phyloP scores from a whole-genome alignment of 1,140 invertebrate species.

The Camponotus vicinus region DNA sequence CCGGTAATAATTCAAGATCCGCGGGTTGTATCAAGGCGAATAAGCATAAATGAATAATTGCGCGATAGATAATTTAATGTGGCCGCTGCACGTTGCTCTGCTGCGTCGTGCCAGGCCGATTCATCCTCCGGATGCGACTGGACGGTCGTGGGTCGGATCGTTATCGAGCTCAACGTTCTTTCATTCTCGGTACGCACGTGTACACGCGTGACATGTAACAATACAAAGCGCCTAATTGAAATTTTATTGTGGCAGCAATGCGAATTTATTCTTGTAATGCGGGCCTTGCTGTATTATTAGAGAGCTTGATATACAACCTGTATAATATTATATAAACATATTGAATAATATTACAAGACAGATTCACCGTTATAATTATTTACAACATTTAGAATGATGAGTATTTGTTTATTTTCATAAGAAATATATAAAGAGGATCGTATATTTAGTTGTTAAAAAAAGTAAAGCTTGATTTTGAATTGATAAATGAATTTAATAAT shows the following conservation, averaged over 20 bases:
- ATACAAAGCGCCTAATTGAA: conserved; percentile 22
- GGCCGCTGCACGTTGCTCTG: conserved; percentile 69
- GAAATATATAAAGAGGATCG: neutral
- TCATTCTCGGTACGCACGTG: conserved; percentile 55
- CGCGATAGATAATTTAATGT: conserved; percentile 84
- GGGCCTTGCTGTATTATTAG: neutral
- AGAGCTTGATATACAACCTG: neutral
- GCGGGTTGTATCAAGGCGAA: conserved; percentile 83
- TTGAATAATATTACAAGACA: neutral
- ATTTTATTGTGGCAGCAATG: conserved; percentile 31
- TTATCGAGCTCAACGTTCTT: conserved; percentile 68
- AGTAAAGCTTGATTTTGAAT: neutral
- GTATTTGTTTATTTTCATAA: neutral
- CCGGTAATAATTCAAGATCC: conserved; percentile 85
- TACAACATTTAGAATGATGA: neutral
- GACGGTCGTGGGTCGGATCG: conserved; percentile 47
- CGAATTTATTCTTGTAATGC: conserved; percentile 36
- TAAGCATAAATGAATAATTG: conserved; percentile 86
- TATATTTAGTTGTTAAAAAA: neutral
- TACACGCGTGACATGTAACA: conserved; percentile 25
- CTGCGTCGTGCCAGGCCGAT: conserved; percentile 63
- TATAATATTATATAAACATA: neutral
- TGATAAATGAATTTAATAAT: neutral
- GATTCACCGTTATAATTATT: neutral
- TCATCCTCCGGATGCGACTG: conserved; percentile 50